phyloP scores from a whole-genome alignment of 2,888 invertebrate genomes.

The Athripsodes cinereus region DNA sequence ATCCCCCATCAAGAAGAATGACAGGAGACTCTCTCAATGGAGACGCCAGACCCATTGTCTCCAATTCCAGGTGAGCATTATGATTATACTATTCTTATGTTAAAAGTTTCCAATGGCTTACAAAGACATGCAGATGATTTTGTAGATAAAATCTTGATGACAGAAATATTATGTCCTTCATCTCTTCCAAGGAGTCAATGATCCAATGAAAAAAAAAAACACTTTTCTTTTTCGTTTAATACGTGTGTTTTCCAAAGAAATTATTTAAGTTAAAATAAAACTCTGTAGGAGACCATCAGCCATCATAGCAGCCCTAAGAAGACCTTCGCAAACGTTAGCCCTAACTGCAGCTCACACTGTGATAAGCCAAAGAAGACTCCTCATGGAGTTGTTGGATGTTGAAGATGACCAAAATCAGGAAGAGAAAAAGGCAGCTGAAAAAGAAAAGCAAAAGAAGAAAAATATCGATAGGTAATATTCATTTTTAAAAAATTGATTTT shows the following conservation, averaged over 20 bases:
- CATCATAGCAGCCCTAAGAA: slow-evolving; percentile 56
- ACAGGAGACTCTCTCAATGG: slow-evolving; percentile 17
- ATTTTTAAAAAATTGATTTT: no score
- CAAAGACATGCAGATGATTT: no score
- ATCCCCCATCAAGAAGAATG: slow-evolving; percentile 16
- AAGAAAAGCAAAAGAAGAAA: slow-evolving; percentile 28
- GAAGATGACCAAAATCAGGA: neutral
- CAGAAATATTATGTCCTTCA: no score
- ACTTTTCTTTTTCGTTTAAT: no score
- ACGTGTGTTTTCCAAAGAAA: no score
- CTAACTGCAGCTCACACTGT: slow-evolving; percentile 47
- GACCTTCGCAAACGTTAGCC: slow-evolving; percentile 55
- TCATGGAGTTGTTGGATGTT: slow-evolving; percentile 11
- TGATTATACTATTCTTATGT: no score
- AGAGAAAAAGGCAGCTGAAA: neutral
- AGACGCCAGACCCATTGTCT: slow-evolving; percentile 12
- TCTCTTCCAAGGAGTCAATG: no score
- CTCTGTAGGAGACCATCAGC: slow-evolving; percentile 54
- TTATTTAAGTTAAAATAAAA: neutral
- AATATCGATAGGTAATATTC: slow-evolving; percentile 32
- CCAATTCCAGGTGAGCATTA: slow-evolving; percentile 19
- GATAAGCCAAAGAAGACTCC: slow-evolving; percentile 33
- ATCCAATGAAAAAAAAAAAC: no score
- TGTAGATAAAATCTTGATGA: no score
- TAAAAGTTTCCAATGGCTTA: no score